Evolutionary conservation across 2,888 invertebrate species (phyloP).

Genomic region (Eudasyphora cyanicolor): DNA sequence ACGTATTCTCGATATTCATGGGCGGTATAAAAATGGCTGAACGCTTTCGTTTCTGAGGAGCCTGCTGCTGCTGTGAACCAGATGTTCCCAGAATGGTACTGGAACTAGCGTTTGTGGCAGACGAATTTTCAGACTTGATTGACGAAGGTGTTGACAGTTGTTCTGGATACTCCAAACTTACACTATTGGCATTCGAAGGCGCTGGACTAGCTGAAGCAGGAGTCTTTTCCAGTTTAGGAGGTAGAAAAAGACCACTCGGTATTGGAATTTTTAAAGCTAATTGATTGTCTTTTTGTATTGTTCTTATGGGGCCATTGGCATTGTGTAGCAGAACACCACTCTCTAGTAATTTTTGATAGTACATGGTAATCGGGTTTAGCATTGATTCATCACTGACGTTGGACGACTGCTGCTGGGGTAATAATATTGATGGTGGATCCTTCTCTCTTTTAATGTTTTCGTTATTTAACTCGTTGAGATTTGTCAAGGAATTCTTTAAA

Average conservation of each 20-base stretch:
- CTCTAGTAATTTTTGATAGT: constrained; percentile 88
- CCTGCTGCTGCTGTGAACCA: constrained; percentile 55
- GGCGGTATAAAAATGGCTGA: constrained; percentile 93
- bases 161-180: constrained; percentile 68
- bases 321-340: constrained; percentile 79
- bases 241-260: constrained; percentile 71
- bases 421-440: no score
- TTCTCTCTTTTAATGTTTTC: not conserved
- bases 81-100: constrained; percentile 68
- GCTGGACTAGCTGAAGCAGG: constrained; percentile 63
- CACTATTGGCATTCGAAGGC: constrained; percentile 76
- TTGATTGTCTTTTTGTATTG: constrained; percentile 80
- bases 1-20: constrained; percentile 87
- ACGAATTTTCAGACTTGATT: constrained; percentile 80
- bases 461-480: constrained; percentile 31
- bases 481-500: constrained; percentile 79
- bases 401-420: not conserved
- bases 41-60: constrained; percentile 86
- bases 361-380: constrained; percentile 88
- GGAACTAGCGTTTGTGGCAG: constrained; percentile 73
- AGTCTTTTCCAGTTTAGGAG: constrained; percentile 69
- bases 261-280: constrained; percentile 76
- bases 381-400: constrained; percentile 75
- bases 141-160: constrained; percentile 78
- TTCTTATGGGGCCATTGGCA: constrained; percentile 73